Evolutionary conservation across 2,113 vertebrate species (phyloP).

Genomic region (Burhinus oedicnemus): DNA sequence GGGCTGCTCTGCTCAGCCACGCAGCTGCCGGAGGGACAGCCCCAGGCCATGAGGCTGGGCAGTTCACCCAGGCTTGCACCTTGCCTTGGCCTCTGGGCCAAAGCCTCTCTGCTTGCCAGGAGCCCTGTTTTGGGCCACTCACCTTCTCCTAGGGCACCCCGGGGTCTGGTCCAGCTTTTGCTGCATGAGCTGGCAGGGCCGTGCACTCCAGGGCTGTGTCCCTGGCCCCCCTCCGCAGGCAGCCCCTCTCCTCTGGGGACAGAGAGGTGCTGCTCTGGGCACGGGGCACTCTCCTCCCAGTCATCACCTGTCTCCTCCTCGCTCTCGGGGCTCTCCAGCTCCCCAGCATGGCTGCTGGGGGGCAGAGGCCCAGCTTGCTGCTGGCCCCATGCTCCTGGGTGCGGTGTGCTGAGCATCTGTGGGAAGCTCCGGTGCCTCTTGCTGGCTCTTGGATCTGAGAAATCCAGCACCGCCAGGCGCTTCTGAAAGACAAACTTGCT

Average conservation of each 20-base stretch:
- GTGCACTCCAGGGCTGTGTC: not conserved
- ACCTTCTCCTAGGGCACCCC: not conserved
- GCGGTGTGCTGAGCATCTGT: not conserved
- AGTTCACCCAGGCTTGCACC: no score
- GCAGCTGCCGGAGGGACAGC: not conserved
- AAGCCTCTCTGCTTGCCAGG: not conserved
- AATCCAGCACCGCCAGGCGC: not conserved
- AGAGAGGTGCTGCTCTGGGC: slow-evolving; percentile 73
- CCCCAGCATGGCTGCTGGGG: not conserved
- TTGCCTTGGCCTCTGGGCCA: no score
- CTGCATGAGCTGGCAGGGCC: no score
- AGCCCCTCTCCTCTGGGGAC: slow-evolving; percentile 71
- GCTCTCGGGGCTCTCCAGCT: not conserved
- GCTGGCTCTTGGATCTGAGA: not conserved
- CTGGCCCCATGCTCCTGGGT: not conserved
- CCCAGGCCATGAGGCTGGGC: not conserved
- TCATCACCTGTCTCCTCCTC: slow-evolving; percentile 50
- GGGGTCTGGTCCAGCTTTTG: not conserved
- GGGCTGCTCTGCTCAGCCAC: accelerated
- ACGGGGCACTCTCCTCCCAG: slow-evolving; percentile 73
- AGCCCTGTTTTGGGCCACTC: not conserved
- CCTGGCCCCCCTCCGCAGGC: not conserved
- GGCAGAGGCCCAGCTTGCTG: not conserved
- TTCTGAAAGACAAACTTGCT: not conserved
- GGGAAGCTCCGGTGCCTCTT: slow-evolving; percentile 10